Evolutionary conservation across 2,797 vertebrate genomes (phyloP).

Genomic region (Scleropages formosus): DNA sequence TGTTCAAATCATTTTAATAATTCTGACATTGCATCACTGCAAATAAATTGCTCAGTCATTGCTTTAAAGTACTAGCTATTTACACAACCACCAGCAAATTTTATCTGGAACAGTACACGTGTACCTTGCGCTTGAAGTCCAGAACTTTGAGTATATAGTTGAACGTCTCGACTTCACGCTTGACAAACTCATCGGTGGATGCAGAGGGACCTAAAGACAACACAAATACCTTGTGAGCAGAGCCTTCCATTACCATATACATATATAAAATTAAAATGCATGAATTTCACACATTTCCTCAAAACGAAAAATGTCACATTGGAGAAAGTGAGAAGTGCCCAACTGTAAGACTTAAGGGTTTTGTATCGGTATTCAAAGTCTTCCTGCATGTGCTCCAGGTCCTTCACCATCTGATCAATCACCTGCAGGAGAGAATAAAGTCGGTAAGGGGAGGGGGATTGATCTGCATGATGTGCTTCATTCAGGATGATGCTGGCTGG

Average conservation of each 20-base stretch:
- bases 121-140: conserved; percentile 92
- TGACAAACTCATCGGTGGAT: conserved; percentile 77
- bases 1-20: too few relatives aligned
- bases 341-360: conserved; percentile 91
- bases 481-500: background rate
- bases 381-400: conserved; percentile 92
- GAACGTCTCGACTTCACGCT: conserved; percentile 84
- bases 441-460: background rate
- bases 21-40: too few relatives aligned
- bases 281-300: background rate
- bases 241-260: too few relatives aligned
- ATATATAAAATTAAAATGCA: background rate
- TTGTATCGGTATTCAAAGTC: conserved; percentile 98
- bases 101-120: background rate
- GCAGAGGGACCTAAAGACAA: conserved; percentile 19
- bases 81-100: background rate
- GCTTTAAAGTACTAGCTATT: too few relatives aligned
- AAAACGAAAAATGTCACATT: background rate
- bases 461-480: background rate
- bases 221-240: too few relatives aligned
- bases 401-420: conserved; percentile 93
- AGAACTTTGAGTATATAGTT: conserved; percentile 94
- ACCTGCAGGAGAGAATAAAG: conserved; percentile 64
- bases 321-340: background rate
- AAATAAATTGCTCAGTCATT: too few relatives aligned